Base-by-base conservation (phyloP, 53 echinoderm and acorn worm genomes). In the Hippasteria phrygiana region DNA sequence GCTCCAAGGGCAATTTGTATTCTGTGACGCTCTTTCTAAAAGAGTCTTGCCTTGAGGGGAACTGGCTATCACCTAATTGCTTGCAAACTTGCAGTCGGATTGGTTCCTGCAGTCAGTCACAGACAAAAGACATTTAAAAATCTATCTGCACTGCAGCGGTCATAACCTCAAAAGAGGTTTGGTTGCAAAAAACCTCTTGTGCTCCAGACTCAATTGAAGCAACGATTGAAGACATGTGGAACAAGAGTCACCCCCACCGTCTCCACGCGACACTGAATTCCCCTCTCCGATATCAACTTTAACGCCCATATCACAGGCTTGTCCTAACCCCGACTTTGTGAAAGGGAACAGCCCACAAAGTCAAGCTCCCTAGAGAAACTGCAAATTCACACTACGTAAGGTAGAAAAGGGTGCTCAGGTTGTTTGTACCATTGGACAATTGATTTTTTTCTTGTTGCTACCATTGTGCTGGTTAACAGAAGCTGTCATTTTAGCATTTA, bases 381-480 rank as follows among this genome's bases (percentile, higher is more conserved):
- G 48, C 48, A 20, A 73, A 9, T 42, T 73, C 41, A 37, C 18
- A 37, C 22, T 40, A 9, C 4, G 1, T 16, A 40, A 39, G 22
- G 17, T 18, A 40, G 20, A 18, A 41, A 73, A 34, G 34, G 36
- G 69, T 22, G 18, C 40, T 2, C 4, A 2, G 2, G 3, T 41
- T n/a, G 22, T 41, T 72, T 41, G 42, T 2, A 39, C 51, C 4
- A 41, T 54, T 33, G 77, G 77, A 1, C 53, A 33, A 54, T 51
- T 77, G 1, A 29, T 45, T 47, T 26, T 74, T 7, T 45, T 47
- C 2, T 74, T 47, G 5, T 20, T 77, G 36, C 53, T 16, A 16
- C 53, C 55, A 2, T 29, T 33, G 27, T 14, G 77, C 55, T 77
- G 77, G 77, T 33, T 77, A 36, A 54, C 77, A 51, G 77, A 77